Evolutionary conservation across 2,888 invertebrate genomes (phyloP).

Genomic region (Phrixothrix hirtus): DNA sequence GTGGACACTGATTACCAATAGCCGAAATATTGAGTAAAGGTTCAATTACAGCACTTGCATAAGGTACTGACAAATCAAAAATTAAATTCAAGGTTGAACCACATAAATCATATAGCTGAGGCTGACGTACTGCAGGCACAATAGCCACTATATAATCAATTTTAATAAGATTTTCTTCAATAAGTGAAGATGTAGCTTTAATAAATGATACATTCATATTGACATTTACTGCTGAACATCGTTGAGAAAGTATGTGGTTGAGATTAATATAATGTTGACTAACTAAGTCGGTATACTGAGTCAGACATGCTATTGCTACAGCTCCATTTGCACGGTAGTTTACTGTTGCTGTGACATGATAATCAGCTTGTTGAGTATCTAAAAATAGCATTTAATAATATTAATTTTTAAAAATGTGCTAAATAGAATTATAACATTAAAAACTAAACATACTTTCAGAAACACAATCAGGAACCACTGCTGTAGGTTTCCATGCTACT

Average conservation of each 20-base stretch:
- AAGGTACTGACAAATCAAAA: constrained; percentile 91
- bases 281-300: constrained; percentile 82
- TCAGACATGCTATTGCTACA: constrained; percentile 80
- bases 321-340: constrained; percentile 89
- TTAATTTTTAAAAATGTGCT: too few relatives aligned
- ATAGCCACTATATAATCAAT: constrained; percentile 89
- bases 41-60: constrained; percentile 87
- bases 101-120: constrained; percentile 91
- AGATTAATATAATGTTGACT: constrained; percentile 79
- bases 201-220: constrained; percentile 93
- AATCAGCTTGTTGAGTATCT: constrained; percentile 94
- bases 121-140: constrained; percentile 84
- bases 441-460: constrained; percentile 89
- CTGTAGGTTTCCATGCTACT: constrained; percentile 82
- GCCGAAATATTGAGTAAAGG: constrained; percentile 86
- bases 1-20: constrained; percentile 91
- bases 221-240: constrained; percentile 93
- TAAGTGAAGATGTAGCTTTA: constrained; percentile 74
- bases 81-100: constrained; percentile 91
- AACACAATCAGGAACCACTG: constrained; percentile 93
- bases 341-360: constrained; percentile 85
- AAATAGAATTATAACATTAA: too few relatives aligned
- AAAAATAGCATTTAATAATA: too few relatives aligned
- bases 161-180: constrained; percentile 86
- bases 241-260: constrained; percentile 81